Evolutionary conservation across 2,888 invertebrate species (phyloP).

Genomic region (Dione vanillae): DNA sequence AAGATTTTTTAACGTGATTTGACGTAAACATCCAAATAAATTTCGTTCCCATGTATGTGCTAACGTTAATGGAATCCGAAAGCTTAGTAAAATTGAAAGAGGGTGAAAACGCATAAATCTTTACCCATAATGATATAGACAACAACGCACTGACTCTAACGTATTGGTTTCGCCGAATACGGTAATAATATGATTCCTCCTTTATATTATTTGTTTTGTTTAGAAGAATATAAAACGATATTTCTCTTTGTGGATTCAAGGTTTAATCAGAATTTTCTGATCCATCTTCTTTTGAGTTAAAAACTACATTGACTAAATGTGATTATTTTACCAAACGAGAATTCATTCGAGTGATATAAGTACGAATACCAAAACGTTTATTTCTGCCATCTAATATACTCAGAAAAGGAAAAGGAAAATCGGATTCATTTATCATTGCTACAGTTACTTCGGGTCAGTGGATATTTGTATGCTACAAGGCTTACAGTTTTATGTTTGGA

Average conservation of each 20-base stretch:
- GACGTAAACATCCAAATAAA: conserved; percentile 19
- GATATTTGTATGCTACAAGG: neutral
- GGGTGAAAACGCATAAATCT: conserved; percentile 63
- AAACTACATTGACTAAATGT: no score
- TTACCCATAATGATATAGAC: conserved; percentile 54
- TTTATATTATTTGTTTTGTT: conserved; percentile 2
- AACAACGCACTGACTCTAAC: conserved; percentile 20
- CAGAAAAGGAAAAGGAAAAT: neutral
- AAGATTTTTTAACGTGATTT: neutral
- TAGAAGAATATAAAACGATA: neutral
- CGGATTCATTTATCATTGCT: neutral
- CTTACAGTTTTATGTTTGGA: neutral
- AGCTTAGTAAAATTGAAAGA: conserved; percentile 46
- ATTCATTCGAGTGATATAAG: neutral
- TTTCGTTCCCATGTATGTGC: conserved; percentile 22
- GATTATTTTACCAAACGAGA: neutral
- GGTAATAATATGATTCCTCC: conserved; percentile 6
- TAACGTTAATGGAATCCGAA: conserved; percentile 31
- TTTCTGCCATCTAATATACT: neutral
- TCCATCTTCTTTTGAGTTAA: neutral
- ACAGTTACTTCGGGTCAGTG: neutral
- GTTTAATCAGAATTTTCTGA: neutral
- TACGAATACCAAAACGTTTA: neutral
- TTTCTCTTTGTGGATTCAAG: neutral
- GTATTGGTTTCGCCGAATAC: conserved; percentile 21